Conservation (phyloP, 1,140 invertebrate genomes). For the Papilio machaon region DNA sequence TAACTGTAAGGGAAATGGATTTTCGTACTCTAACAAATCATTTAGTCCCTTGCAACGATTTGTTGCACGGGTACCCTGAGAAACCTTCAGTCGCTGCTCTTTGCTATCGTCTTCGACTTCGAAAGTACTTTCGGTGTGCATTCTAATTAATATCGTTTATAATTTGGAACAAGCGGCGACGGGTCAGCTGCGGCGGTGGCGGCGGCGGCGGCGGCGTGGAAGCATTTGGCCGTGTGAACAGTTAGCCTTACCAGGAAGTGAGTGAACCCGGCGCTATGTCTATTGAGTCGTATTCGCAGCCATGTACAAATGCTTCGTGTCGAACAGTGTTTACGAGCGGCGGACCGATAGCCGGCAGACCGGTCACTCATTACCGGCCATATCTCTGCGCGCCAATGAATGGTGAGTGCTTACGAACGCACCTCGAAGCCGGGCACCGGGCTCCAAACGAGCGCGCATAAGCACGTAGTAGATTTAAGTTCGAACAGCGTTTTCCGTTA, state of each 20-base stretch:
- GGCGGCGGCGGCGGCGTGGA: conserved; percentile 33
- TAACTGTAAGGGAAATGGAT: neutral
- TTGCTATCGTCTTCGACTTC: conserved; percentile 65
- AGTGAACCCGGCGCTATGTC: conserved; percentile 65
- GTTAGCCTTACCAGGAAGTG: conserved; percentile 68
- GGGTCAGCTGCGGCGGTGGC: neutral
- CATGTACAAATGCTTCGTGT: conserved; percentile 74
- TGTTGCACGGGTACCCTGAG: conserved; percentile 47
- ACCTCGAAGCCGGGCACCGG: conserved; percentile 64
- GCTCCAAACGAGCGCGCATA: conserved; percentile 63
- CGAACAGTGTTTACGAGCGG: conserved; percentile 75
- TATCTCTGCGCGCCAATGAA: conserved; percentile 78
- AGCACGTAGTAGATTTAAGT: conserved; percentile 71
- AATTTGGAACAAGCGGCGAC: conserved; percentile 2
- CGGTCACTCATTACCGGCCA: conserved; percentile 73
- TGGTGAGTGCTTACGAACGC: conserved; percentile 71
- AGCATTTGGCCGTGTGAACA: conserved; percentile 53
- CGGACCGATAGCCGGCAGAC: conserved; percentile 70
- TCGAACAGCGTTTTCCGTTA: conserved; percentile 68
- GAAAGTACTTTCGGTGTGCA: conserved; percentile 49
- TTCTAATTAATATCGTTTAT: conserved; percentile 45
- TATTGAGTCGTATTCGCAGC: conserved; percentile 73
- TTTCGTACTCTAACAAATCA: neutral
- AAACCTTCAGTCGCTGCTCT: conserved; percentile 41
- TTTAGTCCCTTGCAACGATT: conserved; percentile 26